Evolutionary conservation across 2,113 vertebrate genomes (phyloP), one percentile per base, ranked within the genome.

Genomic region (Pholis gunnellus): DNA sequence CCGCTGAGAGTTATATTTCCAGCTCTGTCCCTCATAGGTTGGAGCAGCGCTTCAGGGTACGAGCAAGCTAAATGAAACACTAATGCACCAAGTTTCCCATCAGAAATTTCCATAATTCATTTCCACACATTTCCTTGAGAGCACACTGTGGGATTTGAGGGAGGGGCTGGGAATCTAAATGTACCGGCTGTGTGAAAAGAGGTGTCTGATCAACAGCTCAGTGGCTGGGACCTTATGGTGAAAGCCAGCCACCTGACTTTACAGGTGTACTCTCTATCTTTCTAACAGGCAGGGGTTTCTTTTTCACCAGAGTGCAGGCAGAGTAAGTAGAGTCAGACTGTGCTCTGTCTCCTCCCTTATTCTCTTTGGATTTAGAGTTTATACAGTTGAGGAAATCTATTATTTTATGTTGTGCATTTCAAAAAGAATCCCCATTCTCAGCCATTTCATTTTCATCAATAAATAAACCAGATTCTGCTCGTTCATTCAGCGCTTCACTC

Each of bases 91-190:
- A 93, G 94, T 95, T 96, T 94, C 91, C 94, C 94, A 95, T 96
- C 94, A 94, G 88, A 95, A 96, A 95, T 96, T 95, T 96, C 94
- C 95, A 96, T 96, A 96, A 95, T 96, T 96, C 94, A 96, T 96
- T 95, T 96, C 88, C 93, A 94, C 86, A 91, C 92, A 82, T 95
- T 95, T 95, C 90, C 95, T 95, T 92, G 90, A 94, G 93, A 94
- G 93, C 93, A 89, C 87, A 94, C 92, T 91, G 91, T 91, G 92
- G 90, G 92, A 91, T 89, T 92, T 93, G 84, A 93, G 85, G 93
- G 94, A 94, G 93, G 93, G 88, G 90, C 89, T 69, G 85, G 83
- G 92, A 92, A 87, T 92, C 93, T 92, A 89, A 93, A 93, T 91
- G 92, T 85, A 75, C 88, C 93, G 67, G 84, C 87, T 85, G 88